Conservation (phyloP, 2,797 vertebrate species). For the Microctenopoma lineatum region DNA sequence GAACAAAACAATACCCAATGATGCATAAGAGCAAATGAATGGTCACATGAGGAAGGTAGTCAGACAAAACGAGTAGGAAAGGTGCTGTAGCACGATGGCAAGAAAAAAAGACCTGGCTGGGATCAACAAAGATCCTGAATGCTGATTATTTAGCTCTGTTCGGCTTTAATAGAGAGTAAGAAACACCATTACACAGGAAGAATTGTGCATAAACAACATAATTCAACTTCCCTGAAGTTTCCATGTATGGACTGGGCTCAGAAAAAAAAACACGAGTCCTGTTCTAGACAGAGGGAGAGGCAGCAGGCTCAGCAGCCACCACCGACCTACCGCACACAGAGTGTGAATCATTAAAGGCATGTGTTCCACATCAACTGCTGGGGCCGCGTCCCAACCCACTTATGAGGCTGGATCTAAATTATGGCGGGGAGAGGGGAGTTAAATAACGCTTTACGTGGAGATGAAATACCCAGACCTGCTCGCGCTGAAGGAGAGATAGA, state of each 20-base stretch:
- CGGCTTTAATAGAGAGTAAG: constrained; percentile 7
- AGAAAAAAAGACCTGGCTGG: background rate
- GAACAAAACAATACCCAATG: constrained; percentile 5
- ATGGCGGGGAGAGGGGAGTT: constrained; percentile 56
- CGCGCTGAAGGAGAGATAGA: constrained; percentile 27
- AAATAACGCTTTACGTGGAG: constrained; percentile 64
- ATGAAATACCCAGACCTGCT: constrained; percentile 65
- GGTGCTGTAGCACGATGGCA: background rate
- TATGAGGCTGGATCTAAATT: constrained; percentile 74
- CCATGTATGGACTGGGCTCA: constrained; percentile 31
- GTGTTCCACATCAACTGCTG: constrained; percentile 82
- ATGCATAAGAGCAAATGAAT: constrained; percentile 3
- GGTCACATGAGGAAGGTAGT: constrained; percentile 1
- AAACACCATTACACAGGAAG: constrained; percentile 34
- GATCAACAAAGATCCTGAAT: constrained; percentile 3
- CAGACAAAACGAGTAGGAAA: background rate
- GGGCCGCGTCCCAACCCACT: constrained; percentile 73
- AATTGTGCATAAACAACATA: constrained; percentile 49
- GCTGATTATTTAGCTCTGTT: constrained; percentile 18
- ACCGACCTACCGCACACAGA: constrained; percentile 79
- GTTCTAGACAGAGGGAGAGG: constrained; percentile 64
- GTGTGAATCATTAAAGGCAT: constrained; percentile 83
- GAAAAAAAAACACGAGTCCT: constrained; percentile 42
- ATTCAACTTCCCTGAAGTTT: constrained; percentile 50
- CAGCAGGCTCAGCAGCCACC: constrained; percentile 67